Base-by-base conservation (phyloP, 2,113 vertebrate genomes). In the Leptosomus discolor region DNA sequence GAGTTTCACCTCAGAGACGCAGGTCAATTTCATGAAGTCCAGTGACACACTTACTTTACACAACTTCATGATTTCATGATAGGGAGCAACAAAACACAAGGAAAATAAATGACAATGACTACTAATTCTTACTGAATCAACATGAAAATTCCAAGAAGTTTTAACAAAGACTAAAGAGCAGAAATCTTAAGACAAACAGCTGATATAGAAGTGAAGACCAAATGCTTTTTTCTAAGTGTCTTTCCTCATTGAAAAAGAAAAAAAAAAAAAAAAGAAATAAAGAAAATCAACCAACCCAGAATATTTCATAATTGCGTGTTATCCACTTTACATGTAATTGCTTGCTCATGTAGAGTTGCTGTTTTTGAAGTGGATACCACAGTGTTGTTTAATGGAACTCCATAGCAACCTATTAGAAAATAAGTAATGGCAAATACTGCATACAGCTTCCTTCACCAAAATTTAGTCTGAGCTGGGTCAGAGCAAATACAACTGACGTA, bases 151-250 rank as follows among this genome's bases (percentile, higher is more conserved):
- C 92, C 85, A 96, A 90, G 76, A 95, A 92, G 88, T 64, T 90
- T 97, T 98, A 96, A 85, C 96, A 97, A 94, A 81, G 92, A 91
- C 77, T 93, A 94, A 34, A 68, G 29, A 83, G 39, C 57, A 92
- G 60, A 64, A 94, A 96, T 97, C 91, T n/a, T 97, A 98, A 98
- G 71, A 88, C 69, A 51, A 84, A 97, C 68, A 80, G 91, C 48
- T 88, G 23, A 92, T 93, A 88, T 16, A 96, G 75, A 77, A 83
- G 21, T 56, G 82, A 86, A 15, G 27, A 95, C 78, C 11, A 94
- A 75, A 45, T 58, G 11, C 24, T 76, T 89, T 83, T 90, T 58
- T 67, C 75, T 86, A 41, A 85, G 58, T 78, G n/a, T 61, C 54
- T 92, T 96, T 81, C 24, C 26, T 48, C 24, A 45, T 19, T 46